Conservation (phyloP, 1,140 invertebrate species). For the Nebria ingens region DNA sequence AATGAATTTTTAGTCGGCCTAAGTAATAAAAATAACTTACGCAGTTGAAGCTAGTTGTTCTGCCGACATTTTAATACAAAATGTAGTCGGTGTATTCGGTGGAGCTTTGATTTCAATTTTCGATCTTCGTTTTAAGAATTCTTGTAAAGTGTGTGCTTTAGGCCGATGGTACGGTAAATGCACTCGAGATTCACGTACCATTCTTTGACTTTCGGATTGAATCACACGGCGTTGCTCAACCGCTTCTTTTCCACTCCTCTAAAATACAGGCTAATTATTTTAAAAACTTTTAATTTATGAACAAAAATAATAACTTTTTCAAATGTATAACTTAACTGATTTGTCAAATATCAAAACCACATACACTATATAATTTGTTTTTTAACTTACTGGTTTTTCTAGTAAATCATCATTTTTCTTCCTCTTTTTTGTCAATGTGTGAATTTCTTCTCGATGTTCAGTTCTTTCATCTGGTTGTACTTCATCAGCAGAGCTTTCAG, state of each 20-base stretch:
- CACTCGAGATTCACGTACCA: constrained; percentile 55
- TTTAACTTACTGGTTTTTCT: constrained; percentile 9
- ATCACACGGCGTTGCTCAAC: constrained; percentile 44
- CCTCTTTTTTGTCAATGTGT: constrained; percentile 10
- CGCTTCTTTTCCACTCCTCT: constrained; percentile 46
- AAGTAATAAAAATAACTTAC: constrained; percentile 41
- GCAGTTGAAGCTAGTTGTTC: constrained; percentile 43
- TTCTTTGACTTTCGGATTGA: constrained; percentile 50
- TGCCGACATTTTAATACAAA: constrained; percentile 41
- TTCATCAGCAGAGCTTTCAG: constrained; percentile 2
- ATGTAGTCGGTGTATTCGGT: constrained; percentile 23
- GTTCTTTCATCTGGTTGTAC: background rate
- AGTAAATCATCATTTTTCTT: constrained; percentile 15
- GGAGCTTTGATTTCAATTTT: constrained; percentile 18
- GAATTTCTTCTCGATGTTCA: background rate
- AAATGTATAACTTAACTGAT: constrained; percentile 1
- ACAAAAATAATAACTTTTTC: background rate
- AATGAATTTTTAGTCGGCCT: no score
- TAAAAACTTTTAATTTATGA: constrained; percentile 6
- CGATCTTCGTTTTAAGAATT: constrained; percentile 48
- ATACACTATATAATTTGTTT: background rate
- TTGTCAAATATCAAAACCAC: constrained; percentile 6
- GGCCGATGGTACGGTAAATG: constrained; percentile 69
- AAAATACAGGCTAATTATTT: no score
- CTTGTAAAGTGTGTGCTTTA: constrained; percentile 56